Percentiles rank a stretch among this genome's conserved stretches.
Conservation (phyloP, 1,140 invertebrate species). For the Caenorhabditis briggsae region DNA sequence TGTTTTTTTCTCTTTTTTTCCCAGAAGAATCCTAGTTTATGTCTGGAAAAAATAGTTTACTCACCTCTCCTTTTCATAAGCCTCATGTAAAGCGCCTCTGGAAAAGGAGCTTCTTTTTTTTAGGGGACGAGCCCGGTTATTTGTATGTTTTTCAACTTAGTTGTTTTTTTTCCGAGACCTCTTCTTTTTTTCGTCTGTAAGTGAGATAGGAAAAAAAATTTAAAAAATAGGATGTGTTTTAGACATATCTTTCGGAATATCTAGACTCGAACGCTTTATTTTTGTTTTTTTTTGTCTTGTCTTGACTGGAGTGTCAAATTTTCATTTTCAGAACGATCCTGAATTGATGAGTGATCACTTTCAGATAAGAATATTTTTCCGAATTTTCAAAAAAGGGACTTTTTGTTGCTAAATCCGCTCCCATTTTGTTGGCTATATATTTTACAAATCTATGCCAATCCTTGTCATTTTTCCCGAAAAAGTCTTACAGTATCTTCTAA, state of each 20-base stretch:
- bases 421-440: no score
- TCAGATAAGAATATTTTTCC: no score
- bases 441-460: no score
- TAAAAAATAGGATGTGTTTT: slow-evolving; percentile 17
- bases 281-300: background rate
- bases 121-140: background rate
- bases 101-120: slow-evolving; percentile 11
- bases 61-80: slow-evolving; percentile 22
- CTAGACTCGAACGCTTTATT: background rate
- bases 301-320: background rate
- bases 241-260: slow-evolving; percentile 26
- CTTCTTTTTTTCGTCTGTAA: slow-evolving; percentile 8
- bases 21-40: background rate
- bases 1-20: background rate
- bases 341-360: background rate
- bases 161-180: slow-evolving; percentile 11
- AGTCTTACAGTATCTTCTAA: background rate
- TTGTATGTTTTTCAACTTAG: slow-evolving; percentile 57
- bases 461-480: background rate
- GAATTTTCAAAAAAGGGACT: no score
- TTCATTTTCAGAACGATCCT: background rate
- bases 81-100: slow-evolving; percentile 13
- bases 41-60: slow-evolving; percentile 35
- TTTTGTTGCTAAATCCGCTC: no score
- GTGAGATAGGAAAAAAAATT: background rate